phyloP scores from a whole-genome alignment of 2,888 invertebrate genomes.

The Pyrocoelia pectoralis region DNA sequence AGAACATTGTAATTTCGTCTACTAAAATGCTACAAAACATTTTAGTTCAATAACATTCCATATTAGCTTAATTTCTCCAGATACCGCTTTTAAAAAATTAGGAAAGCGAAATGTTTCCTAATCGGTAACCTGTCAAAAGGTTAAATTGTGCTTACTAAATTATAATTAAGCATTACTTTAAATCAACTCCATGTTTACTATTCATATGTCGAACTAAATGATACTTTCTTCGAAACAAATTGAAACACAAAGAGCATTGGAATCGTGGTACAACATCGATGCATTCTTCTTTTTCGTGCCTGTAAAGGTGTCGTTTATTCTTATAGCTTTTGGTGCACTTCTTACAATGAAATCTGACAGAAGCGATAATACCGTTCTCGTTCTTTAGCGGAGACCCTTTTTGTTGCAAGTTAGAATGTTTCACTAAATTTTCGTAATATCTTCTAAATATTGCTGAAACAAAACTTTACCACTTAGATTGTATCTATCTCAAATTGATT shows the following conservation, averaged over 20 bases:
- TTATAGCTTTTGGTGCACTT: constrained; percentile 68
- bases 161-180: constrained; percentile 11
- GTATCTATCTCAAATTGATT: background rate
- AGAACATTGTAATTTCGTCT: no score
- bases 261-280: constrained; percentile 63
- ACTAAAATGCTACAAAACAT: no score
- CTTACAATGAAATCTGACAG: constrained; percentile 61
- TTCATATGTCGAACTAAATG: constrained; percentile 62
- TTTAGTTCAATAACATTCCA: no score
- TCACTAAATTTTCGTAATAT: constrained; percentile 18
- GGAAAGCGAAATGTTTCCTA: no score
- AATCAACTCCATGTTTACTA: constrained; percentile 55
- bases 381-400: background rate
- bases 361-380: background rate
- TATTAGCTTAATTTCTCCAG: no score
- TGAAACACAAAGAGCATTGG: constrained; percentile 61
- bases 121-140: no score
- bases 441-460: constrained; percentile 26
- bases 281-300: constrained; percentile 59
- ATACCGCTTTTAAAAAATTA: no score
- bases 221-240: constrained; percentile 63
- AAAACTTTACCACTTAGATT: constrained; percentile 5
- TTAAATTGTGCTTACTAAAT: no score
- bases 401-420: background rate
- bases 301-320: constrained; percentile 67